phyloP scores from a whole-genome alignment of 2,113 vertebrate genomes.

The Paracanthobrama guichenoti region DNA sequence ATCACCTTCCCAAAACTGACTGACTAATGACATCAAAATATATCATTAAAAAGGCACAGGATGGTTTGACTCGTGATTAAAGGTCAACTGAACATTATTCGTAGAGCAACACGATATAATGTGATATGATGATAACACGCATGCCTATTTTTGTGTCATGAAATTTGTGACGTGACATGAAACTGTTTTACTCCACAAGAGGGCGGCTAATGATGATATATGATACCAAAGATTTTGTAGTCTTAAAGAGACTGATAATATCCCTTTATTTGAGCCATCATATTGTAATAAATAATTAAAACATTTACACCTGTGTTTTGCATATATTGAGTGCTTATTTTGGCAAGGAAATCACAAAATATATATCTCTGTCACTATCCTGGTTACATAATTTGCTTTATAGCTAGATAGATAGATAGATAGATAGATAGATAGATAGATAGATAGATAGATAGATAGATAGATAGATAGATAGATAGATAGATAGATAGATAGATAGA shows the following conservation, averaged over 20 bases:
- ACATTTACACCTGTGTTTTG: not conserved
- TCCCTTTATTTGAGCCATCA: not conserved
- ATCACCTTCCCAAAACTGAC: not conserved
- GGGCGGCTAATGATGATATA: not conserved
- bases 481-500: too few species aligned
- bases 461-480: too few species aligned
- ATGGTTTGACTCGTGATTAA: not conserved
- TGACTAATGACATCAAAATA: not conserved
- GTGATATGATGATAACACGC: not conserved
- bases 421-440: too few species aligned
- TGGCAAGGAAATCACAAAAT: not conserved
- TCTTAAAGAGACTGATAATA: too few species aligned
- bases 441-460: too few species aligned
- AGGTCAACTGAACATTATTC: not conserved
- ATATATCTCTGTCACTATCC: too few species aligned
- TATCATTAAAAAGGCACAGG: not conserved
- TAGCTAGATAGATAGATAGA: too few species aligned
- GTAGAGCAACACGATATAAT: not conserved
- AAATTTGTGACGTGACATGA: not conserved
- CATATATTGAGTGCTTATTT: not conserved
- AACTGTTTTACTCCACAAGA: not conserved
- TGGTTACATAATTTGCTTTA: too few species aligned
- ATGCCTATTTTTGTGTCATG: not conserved
- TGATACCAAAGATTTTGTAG: too few species aligned
- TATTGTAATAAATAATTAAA: not conserved